These are phyloP conservation scores for Entosphenus tridentatus DNA, from an alignment of 2,113 vertebrate genomes.

Conservation along the genomic window DNA sequence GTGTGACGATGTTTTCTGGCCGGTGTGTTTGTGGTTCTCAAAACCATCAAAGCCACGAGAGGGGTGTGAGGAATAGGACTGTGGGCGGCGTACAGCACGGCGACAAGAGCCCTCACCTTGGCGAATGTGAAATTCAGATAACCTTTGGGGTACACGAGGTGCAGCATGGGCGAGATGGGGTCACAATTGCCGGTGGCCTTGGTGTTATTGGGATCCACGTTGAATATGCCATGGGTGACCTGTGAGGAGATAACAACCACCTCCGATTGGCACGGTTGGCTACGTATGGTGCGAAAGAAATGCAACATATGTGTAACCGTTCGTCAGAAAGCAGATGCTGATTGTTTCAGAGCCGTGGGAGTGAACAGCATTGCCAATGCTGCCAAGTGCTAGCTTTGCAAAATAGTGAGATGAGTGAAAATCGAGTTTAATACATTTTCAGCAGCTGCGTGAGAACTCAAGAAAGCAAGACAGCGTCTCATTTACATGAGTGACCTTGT, in stretches of 20 bases:
- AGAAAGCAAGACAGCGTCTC: no score
- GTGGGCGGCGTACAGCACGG: neutral
- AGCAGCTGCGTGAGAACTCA: no score
- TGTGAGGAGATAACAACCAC: conserved; percentile 12
- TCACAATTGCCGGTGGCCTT: conserved; percentile 24
- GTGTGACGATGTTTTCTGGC: neutral
- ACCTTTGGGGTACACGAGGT: conserved; percentile 17
- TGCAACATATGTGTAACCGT: no score
- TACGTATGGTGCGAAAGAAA: no score
- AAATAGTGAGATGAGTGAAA: no score
- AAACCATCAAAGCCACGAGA: neutral
- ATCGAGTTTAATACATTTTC: no score
- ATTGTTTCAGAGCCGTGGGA: no score
- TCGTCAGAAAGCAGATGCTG: no score
- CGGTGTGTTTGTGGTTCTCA: neutral
- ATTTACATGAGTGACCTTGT: no score
- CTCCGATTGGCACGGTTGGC: no score
- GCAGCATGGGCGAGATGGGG: conserved; percentile 19
- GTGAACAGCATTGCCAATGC: no score
- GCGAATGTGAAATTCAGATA: conserved; percentile 25
- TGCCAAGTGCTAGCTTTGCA: no score
- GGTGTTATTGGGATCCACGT: conserved; percentile 31
- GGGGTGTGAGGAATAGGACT: neutral
- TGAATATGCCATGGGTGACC: conserved; percentile 26
- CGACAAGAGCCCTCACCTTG: conserved; percentile 24